Percentiles rank a stretch among this genome's conserved stretches.
Evolutionary conservation across 2,888 invertebrate species (phyloP).

Genomic region (Heliconius cydno): DNA sequence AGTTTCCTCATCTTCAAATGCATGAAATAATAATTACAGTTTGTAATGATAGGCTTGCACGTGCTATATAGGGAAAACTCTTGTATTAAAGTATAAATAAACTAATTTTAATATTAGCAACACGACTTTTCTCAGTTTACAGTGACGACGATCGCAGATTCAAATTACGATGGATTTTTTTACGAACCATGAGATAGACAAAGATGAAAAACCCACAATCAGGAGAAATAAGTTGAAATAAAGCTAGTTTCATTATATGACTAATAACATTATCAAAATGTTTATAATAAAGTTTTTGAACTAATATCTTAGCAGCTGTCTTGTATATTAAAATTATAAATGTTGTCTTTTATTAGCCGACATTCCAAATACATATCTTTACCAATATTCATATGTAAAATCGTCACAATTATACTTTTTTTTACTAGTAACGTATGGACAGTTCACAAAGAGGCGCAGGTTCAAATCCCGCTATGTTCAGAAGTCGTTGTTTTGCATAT

Average conservation of each 20-base stretch:
- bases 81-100: not conserved
- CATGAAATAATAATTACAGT: slow-evolving; percentile 4
- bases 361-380: not conserved
- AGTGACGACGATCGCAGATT: not conserved
- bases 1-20: slow-evolving; percentile 2
- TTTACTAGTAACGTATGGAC: no score
- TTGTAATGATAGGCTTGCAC: not conserved
- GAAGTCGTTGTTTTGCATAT: no score
- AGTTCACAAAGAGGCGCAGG: no score
- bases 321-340: not conserved
- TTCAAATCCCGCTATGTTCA: no score
- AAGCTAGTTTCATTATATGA: no score
- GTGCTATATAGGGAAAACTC: slow-evolving; percentile 10
- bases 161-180: not conserved
- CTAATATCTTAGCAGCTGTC: slow-evolving; percentile 2
- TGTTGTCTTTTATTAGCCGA: not conserved
- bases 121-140: not conserved
- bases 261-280: no score
- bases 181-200: no score
- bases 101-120: not conserved
- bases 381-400: no score
- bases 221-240: no score
- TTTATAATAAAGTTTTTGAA: not conserved
- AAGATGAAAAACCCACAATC: not conserved
- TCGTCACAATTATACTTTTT: no score